Percentiles rank a stretch among this genome's conserved stretches.
phyloP scores from a whole-genome alignment of 2,797 vertebrate genomes.

The Melopsittacus undulatus region DNA sequence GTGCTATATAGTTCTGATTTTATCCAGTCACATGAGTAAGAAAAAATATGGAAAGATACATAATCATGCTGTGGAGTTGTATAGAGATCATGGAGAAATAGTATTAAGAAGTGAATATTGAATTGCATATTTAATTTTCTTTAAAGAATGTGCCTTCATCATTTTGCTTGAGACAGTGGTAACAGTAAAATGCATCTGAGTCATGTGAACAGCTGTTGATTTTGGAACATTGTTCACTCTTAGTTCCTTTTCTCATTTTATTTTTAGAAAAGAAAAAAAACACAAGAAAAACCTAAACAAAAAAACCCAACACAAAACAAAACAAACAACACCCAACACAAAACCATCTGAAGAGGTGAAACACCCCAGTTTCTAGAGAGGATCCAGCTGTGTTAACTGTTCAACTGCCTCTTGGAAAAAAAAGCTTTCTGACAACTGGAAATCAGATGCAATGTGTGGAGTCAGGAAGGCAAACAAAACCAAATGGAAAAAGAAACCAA shows the following conservation, averaged over 20 bases:
- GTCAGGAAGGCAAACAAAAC: slow-evolving; percentile 45
- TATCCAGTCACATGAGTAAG: background rate
- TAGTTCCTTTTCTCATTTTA: background rate
- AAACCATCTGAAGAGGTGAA: slow-evolving; percentile 25
- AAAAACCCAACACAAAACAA: too few species aligned
- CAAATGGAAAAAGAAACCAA: slow-evolving; percentile 10
- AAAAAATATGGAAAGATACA: background rate
- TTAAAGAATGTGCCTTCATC: background rate
- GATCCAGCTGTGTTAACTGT: slow-evolving; percentile 13
- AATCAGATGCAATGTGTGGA: slow-evolving; percentile 22
- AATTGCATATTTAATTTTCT: background rate
- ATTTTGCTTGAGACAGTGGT: background rate
- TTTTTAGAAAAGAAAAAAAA: background rate
- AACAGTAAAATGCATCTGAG: background rate
- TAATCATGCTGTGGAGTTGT: background rate
- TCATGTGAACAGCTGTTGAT: background rate
- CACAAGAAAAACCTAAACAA: too few species aligned
- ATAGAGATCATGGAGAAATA: background rate
- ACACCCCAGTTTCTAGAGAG: slow-evolving; percentile 10
- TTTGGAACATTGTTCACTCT: background rate
- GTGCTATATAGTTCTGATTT: background rate
- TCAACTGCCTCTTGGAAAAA: slow-evolving; percentile 16
- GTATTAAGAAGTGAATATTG: background rate
- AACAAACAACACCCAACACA: background rate
- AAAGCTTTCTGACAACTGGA: slow-evolving; percentile 28